These are phyloP conservation scores for Caenorhabditis brenneri DNA, from an alignment of 1,140 invertebrate species.

Conservation along the genomic window DNA sequence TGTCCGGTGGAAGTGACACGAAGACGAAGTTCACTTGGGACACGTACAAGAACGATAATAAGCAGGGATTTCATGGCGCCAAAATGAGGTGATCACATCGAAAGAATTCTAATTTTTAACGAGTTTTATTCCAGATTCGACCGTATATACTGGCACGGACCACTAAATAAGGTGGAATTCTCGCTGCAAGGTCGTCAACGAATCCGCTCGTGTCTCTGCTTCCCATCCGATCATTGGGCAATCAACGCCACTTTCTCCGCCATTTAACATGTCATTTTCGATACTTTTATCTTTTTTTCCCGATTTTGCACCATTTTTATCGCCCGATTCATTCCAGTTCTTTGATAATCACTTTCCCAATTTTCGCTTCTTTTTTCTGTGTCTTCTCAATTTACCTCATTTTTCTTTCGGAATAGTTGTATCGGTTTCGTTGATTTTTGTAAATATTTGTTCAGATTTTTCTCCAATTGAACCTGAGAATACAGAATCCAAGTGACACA, in stretches of 20 bases:
- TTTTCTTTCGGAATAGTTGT: no score
- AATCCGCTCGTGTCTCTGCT: slow-evolving; percentile 49
- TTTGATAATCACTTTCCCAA: no score
- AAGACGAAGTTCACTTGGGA: slow-evolving; percentile 48
- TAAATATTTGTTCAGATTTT: no score
- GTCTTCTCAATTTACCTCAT: no score
- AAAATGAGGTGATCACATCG: neutral
- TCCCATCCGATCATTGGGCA: slow-evolving; percentile 49
- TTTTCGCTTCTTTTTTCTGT: no score
- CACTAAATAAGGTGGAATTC: neutral
- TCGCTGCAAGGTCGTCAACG: slow-evolving; percentile 46
- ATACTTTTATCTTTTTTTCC: neutral
- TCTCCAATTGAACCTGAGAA: no score
- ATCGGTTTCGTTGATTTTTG: no score
- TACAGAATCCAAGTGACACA: no score
- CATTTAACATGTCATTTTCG: neutral
- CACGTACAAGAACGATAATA: slow-evolving; percentile 39
- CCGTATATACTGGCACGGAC: slow-evolving; percentile 42
- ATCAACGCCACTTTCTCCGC: slow-evolving; percentile 22
- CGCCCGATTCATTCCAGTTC: no score
- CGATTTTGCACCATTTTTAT: neutral
- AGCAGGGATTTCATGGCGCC: neutral
- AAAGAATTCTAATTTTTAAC: neutral
- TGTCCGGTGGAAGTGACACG: slow-evolving; percentile 5
- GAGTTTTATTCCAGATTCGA: slow-evolving; percentile 32